These are phyloP conservation scores for Morone saxatilis DNA, from an alignment of 2,113 vertebrate genomes.

Conservation along the genomic window DNA sequence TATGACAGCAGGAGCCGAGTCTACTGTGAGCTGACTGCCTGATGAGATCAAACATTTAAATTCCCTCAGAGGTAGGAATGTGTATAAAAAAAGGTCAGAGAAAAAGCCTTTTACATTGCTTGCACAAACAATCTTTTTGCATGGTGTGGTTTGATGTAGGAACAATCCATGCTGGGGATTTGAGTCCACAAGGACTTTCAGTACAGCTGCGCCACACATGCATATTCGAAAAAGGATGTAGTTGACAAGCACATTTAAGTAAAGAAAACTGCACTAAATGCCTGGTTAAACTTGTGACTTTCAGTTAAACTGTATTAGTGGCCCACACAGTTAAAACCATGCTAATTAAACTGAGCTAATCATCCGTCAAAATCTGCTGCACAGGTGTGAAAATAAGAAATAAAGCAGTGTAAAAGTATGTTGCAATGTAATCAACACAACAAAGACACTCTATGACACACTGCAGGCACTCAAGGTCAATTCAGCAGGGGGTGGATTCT, in stretches of 20 bases:
- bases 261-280: not conserved
- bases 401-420: not conserved
- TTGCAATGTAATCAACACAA: not conserved
- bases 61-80: conserved; percentile 1
- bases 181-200: not conserved
- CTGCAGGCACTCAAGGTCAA: conserved; percentile 16
- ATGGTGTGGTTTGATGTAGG: not conserved
- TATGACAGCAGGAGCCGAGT: conserved; percentile 13
- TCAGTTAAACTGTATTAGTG: not conserved
- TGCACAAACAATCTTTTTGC: not conserved
- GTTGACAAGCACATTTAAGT: no score
- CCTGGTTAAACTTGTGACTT: not conserved
- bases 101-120: not conserved
- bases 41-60: conserved; percentile 20
- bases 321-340: not conserved
- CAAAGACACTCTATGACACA: not conserved
- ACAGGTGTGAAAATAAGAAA: not conserved
- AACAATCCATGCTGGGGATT: not conserved
- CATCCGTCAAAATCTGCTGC: not conserved
- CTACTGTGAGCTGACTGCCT: not conserved
- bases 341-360: not conserved
- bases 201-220: not conserved
- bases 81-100: not conserved
- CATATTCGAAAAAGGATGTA: no score
- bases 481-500: not conserved